These are phyloP conservation scores for Mandrillus leucophaeus DNA, from an alignment of 2,113 vertebrate genomes.

Conservation along the genomic window DNA sequence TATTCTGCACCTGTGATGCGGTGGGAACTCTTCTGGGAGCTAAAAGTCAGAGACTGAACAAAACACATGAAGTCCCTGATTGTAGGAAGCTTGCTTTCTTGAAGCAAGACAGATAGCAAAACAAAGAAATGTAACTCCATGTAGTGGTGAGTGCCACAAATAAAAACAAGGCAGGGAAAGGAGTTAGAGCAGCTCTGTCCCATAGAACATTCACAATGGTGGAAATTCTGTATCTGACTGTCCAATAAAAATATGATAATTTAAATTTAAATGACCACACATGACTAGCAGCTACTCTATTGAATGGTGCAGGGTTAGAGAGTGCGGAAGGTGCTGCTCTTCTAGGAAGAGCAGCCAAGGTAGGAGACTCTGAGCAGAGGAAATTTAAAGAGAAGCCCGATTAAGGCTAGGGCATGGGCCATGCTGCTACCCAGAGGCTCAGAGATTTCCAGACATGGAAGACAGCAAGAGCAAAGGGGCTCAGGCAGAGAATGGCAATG, in stretches of 20 bases:
- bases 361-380: background rate
- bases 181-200: background rate
- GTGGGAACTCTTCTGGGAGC: background rate
- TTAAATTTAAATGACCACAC: background rate
- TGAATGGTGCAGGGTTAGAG: no score
- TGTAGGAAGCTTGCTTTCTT: background rate
- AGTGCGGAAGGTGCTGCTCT: background rate
- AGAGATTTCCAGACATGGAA: background rate
- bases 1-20: background rate
- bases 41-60: background rate
- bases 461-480: background rate
- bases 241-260: background rate
- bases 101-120: background rate
- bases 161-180: background rate
- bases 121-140: background rate
- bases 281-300: background rate
- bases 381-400: background rate
- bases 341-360: background rate
- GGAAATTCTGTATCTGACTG: background rate
- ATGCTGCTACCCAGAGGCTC: background rate
- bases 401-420: background rate
- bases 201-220: background rate
- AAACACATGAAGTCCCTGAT: background rate
- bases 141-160: background rate
- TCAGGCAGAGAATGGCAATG: background rate